Evolutionary conservation across 1,140 invertebrate genomes (phyloP), one percentile per base, ranked within the genome.

Genomic region (Aphidius ervi): DNA sequence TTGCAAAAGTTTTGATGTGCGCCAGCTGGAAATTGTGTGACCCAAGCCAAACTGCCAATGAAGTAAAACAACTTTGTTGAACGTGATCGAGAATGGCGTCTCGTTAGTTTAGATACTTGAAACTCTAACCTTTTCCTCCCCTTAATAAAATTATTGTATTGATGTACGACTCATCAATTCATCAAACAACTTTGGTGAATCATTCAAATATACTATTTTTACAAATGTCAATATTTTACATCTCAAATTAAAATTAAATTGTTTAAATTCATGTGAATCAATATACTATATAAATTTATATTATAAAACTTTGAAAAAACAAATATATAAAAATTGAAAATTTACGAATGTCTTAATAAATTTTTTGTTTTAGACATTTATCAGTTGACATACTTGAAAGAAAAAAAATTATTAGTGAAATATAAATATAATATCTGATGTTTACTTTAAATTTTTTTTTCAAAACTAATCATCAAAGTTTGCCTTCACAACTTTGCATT

Each of bases 1-100:
- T 57, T 41, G 42, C 48, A 43, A 50, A 57, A 62, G 47, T 31
- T 56, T 62, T 62, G 56, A 58, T 47, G 56, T 45, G 46, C 40
- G 47, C 56, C 56, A 58, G 56, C 56, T 58, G 56, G 56, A 42
- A 58, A 58, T 37, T 50, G 49, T 47, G 46, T 48, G 23, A 20
- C n/a, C 7, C 10, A 10, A 48, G 46, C n/a, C 55, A 48, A 54
- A 46, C 43, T 62, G 55, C n/a, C 48, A 52, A 23, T 57, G 23
- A 62, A 31, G 60, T 49, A 31, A 9, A 37, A 41, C 60, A 47
- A 62, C 60, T 62, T 62, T 23, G 55, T 8, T 46, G 47, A 46
- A 48, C 46, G 54, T 62, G 54, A 43, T 42, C 54, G 46, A 57
- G 48, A 53, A 62, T 52, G 41, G 53, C 46, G 46, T 56, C 55